Base-by-base conservation (phyloP, 2,888 invertebrate genomes). In the Microctonus aethiopoides region DNA sequence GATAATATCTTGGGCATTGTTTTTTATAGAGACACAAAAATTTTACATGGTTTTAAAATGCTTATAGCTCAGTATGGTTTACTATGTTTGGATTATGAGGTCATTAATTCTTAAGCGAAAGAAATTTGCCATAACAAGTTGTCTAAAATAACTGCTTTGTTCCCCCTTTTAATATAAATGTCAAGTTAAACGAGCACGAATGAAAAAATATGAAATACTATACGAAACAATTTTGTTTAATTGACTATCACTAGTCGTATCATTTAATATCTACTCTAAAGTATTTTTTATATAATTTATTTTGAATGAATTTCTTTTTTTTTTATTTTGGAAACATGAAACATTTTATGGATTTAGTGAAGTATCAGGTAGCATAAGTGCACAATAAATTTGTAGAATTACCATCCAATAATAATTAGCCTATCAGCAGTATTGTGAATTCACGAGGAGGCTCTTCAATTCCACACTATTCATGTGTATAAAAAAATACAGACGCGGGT, bases 301-400 rank as follows among this genome's bases (percentile, higher is more conserved):
- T 56, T 1, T 13, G 29, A 56, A 29, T 29, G 26, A 56, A 7
- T 11, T 56, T 16, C 20, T 13, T 26, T 7, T 13, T 26, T 7
- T 29, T n/a, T 56, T 26, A 26, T 9, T n/a, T 56, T 29, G 4
- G n/a, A 56, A 26, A 11, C 6, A 11, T 3, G 29, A 56, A 56
- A 29, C 7, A 56, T 26, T 20, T 56, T 16, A 29, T 56, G 13
- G 13, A n/a, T 16, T 26, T 16, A 13, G 26, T 26, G 6, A 56
- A 29, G 26, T 26, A 36, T n/a, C 20, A 20, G n/a, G 32, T 36
- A 29, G 29, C 20, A 36, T 59, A 20, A 59, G 34, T 59, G 36
- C 36, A 59, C 59, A 51, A 52, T 67, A 67, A 67, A 67, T 60
- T 34, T 52, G 13, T 52, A 24, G 46, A 51, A 67, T 60, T 61